Percentiles rank a stretch among this genome's conserved stretches.
These are phyloP conservation scores for Leptopilina myrica DNA, from an alignment of 2,888 invertebrate species.

Conservation along the genomic window DNA sequence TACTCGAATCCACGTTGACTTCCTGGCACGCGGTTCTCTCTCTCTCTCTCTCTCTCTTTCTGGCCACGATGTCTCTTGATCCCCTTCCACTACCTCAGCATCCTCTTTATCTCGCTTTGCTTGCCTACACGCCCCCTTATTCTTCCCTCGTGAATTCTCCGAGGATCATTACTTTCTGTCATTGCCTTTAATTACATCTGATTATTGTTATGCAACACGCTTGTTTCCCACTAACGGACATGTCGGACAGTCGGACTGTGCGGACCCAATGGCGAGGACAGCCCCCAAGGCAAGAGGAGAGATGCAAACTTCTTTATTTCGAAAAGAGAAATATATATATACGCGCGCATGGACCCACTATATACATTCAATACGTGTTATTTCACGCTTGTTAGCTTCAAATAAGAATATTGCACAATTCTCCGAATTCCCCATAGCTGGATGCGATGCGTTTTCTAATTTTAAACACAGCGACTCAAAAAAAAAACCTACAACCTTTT, in stretches of 20 bases:
- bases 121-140: slow-evolving; percentile 40
- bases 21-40: slow-evolving; percentile 72
- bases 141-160: slow-evolving; percentile 40
- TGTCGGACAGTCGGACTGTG: slow-evolving; percentile 36
- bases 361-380: neutral
- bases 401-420: neutral
- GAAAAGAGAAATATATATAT: neutral
- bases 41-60: neutral
- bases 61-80: slow-evolving; percentile 8
- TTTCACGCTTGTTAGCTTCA: slow-evolving; percentile 1
- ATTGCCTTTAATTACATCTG: slow-evolving; percentile 65
- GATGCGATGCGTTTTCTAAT: neutral
- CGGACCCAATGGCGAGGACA: slow-evolving; percentile 25
- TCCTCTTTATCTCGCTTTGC: slow-evolving; percentile 42
- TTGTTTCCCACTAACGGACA: slow-evolving; percentile 55
- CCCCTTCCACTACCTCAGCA: slow-evolving; percentile 38
- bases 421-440: neutral
- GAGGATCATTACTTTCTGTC: slow-evolving; percentile 61
- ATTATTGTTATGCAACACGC: slow-evolving; percentile 64
- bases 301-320: slow-evolving; percentile 35
- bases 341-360: neutral
- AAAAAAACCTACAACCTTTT: too few relatives aligned
- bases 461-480: neutral
- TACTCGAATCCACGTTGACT: slow-evolving; percentile 73
- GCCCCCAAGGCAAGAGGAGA: neutral